Conservation (phyloP, 2,797 vertebrate genomes). For the Bothrops alternatus region DNA sequence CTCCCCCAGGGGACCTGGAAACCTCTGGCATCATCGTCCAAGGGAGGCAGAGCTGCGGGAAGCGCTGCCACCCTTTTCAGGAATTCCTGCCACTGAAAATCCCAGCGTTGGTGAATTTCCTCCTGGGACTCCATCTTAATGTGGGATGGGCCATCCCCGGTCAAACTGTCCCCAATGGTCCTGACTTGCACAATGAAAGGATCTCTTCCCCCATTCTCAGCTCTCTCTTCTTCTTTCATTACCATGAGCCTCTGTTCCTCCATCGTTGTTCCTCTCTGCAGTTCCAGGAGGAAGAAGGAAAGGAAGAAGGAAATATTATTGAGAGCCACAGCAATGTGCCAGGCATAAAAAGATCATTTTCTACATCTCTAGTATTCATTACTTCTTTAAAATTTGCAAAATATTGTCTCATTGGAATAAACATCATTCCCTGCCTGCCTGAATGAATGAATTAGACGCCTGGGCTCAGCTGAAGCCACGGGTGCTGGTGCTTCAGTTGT, state of each 20-base stretch:
- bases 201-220: background rate
- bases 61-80: background rate
- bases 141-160: background rate
- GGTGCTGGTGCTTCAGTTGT: background rate
- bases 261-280: background rate
- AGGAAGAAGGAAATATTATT: background rate
- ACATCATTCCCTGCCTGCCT: background rate
- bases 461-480: background rate
- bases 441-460: background rate
- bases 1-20: background rate
- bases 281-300: background rate
- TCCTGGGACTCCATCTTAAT: background rate
- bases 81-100: conserved; percentile 2
- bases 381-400: background rate
- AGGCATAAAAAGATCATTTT: background rate
- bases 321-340: background rate
- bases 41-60: background rate
- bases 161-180: background rate
- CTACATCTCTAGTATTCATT: background rate
- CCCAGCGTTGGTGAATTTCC: background rate
- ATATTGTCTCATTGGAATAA: background rate
- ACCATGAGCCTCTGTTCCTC: background rate
- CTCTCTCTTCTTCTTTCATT: background rate
- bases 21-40: background rate
- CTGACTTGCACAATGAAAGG: background rate